Evolutionary conservation across 2,888 invertebrate genomes (phyloP), one percentile per base, ranked within the genome.

Genomic region (Cetonia aurata): DNA sequence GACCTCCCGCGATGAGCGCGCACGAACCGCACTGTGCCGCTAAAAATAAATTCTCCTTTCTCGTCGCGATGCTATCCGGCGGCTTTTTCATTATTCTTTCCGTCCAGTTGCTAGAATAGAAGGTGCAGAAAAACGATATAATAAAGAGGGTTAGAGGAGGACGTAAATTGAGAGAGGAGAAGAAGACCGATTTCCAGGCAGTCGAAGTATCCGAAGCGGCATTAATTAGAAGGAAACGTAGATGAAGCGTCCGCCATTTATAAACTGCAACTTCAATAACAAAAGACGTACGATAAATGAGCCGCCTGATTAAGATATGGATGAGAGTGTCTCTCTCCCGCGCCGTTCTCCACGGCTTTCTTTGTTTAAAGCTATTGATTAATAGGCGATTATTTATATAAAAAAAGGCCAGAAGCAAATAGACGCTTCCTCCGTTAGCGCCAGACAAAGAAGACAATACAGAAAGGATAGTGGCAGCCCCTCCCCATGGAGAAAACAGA

Each of bases 371-470:
- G 33, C 75, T 72, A 76, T 77, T 76, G 77, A 77, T 77, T 77
- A 77, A 77, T 77, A 67, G 75, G 55, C 72, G 75, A 75, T 75
- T 77, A 77, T 77, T 77, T 77, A 76, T 76, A 71, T 73, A 74
- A 75, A 74, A 52, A 42, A 59, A 60, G n/a, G 44, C 37, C 37
- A 37, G 37, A 37, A 37, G 6, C 33, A 33, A 33, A 33, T n/a
- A 33, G 3, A 33, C 4, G 33, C 33, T 6, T 6, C 4, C 4
- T 33, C 6, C 33, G 4, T 6, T 33, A 33, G 10, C 37, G 42
- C 3, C 25, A 12, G 44, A 59, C n/a, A n/a, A 44, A 31, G 46
- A 60, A 31, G 46, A 48, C 15, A 48, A 56, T 37, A 55, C 37
- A 6, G 13, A 13, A 55, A 55, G 33, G 15, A 56, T 33, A 50